Percentiles rank a stretch among this genome's conserved stretches.
Evolutionary conservation across 2,888 invertebrate genomes (phyloP).

Genomic region (Agonopterix alstromeriana): DNA sequence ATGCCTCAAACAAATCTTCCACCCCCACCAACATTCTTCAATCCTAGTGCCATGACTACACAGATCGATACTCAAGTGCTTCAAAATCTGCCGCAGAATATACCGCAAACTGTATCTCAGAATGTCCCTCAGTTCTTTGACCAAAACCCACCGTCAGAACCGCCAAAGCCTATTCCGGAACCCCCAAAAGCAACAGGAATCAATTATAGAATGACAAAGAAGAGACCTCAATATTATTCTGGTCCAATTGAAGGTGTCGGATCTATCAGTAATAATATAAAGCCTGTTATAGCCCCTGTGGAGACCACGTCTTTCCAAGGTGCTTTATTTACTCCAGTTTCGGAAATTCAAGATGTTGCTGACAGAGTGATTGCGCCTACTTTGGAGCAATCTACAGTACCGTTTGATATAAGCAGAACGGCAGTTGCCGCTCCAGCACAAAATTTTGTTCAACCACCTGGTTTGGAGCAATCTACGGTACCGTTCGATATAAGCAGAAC

Average conservation of each 20-base stretch:
- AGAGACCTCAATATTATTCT: conserved; percentile 64
- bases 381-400: conserved; percentile 13
- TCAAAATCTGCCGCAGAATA: not conserved
- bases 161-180: conserved; percentile 32
- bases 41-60: conserved; percentile 14
- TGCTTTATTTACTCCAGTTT: conserved; percentile 35
- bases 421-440: conserved; percentile 2
- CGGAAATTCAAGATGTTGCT: not conserved
- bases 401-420: conserved; percentile 20
- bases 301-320: conserved; percentile 37
- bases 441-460: not conserved
- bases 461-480: too few relatives aligned
- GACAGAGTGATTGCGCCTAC: conserved; percentile 4
- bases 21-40: conserved; percentile 25
- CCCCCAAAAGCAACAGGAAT: conserved; percentile 51
- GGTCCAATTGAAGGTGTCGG: conserved; percentile 67
- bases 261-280: conserved; percentile 53
- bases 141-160: conserved; percentile 1
- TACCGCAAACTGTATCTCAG: not conserved
- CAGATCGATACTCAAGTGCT: not conserved
- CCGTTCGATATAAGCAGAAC: conserved; percentile 28
- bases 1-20: not conserved
- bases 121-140: not conserved
- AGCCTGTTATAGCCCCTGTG: conserved; percentile 41
- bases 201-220: conserved; percentile 60